Percentiles rank a stretch among this genome's conserved stretches.
These are phyloP conservation scores for Anabas testudineus DNA, from an alignment of 2,797 vertebrate genomes.

Conservation along the genomic window DNA sequence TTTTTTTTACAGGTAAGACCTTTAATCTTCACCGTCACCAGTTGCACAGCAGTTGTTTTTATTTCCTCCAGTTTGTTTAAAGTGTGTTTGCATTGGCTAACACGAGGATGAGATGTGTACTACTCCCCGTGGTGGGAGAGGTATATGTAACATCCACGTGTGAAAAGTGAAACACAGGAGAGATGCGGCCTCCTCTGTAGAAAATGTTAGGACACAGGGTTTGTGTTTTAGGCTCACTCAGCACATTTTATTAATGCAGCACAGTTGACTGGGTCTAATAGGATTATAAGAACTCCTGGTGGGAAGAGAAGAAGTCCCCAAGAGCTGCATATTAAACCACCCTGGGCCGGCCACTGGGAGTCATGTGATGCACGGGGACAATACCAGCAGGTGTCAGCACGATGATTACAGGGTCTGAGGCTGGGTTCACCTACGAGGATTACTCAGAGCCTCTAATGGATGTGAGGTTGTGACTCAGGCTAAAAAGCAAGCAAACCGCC, in stretches of 20 bases:
- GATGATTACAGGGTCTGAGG: slow-evolving; percentile 59
- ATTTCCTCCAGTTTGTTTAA: slow-evolving; percentile 4
- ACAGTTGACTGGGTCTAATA: slow-evolving; percentile 77
- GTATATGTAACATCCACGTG: not conserved
- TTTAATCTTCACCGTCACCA: slow-evolving; percentile 10
- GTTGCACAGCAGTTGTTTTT: slow-evolving; percentile 10
- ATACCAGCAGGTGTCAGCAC: slow-evolving; percentile 65
- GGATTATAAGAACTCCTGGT: slow-evolving; percentile 72
- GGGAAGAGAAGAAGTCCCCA: slow-evolving; percentile 40
- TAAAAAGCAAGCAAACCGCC: slow-evolving; percentile 46
- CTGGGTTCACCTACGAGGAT: slow-evolving; percentile 62
- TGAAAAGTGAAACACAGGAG: slow-evolving; percentile 28
- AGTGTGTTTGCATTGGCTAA: slow-evolving; percentile 16
- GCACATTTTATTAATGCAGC: slow-evolving; percentile 59
- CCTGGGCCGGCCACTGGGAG: slow-evolving; percentile 12
- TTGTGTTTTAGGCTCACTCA: slow-evolving; percentile 55
- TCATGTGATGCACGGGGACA: slow-evolving; percentile 70
- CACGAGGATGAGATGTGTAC: not conserved
- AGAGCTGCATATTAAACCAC: slow-evolving; percentile 27
- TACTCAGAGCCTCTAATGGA: slow-evolving; percentile 65
- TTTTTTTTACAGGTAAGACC: not conserved
- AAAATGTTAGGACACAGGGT: slow-evolving; percentile 16
- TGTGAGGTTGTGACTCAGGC: slow-evolving; percentile 41
- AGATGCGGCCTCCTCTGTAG: not conserved
- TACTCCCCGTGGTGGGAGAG: not conserved